These are phyloP conservation scores for Melanotaenia pygmaea DNA, from an alignment of 2,797 vertebrate species.

Conservation along the genomic window DNA sequence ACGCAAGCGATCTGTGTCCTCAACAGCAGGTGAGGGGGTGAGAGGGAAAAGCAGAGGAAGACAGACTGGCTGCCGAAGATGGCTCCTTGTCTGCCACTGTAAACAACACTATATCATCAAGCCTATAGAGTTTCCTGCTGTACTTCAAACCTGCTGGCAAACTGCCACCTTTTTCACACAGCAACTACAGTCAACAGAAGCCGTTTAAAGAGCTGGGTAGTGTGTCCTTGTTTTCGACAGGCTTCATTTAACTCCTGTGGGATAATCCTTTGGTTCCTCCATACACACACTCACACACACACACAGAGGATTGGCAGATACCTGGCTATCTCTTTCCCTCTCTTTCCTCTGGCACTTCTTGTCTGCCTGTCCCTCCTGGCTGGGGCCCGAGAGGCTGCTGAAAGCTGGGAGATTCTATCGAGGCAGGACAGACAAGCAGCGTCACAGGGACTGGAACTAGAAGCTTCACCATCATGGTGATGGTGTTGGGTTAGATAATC, in stretches of 20 bases:
- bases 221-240: slow-evolving; percentile 77
- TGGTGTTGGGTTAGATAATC: slow-evolving; percentile 8
- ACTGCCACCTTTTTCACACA: slow-evolving; percentile 64
- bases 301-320: slow-evolving; percentile 70
- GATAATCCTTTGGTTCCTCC: slow-evolving; percentile 79
- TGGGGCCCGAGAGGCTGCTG: slow-evolving; percentile 72
- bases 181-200: slow-evolving; percentile 66
- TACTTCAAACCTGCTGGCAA: slow-evolving; percentile 65
- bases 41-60: slow-evolving; percentile 34
- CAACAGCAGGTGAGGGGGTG: slow-evolving; percentile 48
- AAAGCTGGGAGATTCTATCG: slow-evolving; percentile 77
- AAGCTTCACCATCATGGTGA: slow-evolving; percentile 34
- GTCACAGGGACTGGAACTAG: slow-evolving; percentile 48
- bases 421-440: slow-evolving; percentile 51
- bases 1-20: slow-evolving; percentile 29
- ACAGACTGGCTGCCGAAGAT: slow-evolving; percentile 64
- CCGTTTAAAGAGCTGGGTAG: slow-evolving; percentile 77
- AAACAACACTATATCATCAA: slow-evolving; percentile 81
- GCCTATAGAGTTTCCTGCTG: slow-evolving; percentile 81
- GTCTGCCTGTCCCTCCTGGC: slow-evolving; percentile 61
- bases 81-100: slow-evolving; percentile 66
- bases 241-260: slow-evolving; percentile 83
- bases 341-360: slow-evolving; percentile 70
- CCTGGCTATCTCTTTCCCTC: slow-evolving; percentile 75
- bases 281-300: slow-evolving; percentile 37